Evolutionary conservation across 2,113 vertebrate genomes (phyloP).

Genomic region (Gavia stellata): DNA sequence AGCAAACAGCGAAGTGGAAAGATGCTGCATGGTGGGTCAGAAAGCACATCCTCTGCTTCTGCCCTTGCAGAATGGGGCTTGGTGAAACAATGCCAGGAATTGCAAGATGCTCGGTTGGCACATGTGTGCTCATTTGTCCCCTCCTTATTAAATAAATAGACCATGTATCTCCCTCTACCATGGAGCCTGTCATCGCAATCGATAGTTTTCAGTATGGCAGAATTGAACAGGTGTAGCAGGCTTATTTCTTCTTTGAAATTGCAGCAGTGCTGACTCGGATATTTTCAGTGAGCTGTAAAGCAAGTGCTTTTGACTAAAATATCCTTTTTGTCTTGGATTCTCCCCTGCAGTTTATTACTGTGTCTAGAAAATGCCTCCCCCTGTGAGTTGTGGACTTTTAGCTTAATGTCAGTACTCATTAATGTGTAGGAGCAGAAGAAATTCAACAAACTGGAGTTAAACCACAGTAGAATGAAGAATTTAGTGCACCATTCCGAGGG

Average conservation of each 20-base stretch:
- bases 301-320: conserved; percentile 24
- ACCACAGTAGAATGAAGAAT: background rate
- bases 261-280: conserved; percentile 20
- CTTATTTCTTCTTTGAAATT: conserved; percentile 17
- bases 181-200: background rate
- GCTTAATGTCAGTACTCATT: conserved; percentile 50
- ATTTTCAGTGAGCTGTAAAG: conserved; percentile 13
- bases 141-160: conserved; percentile 18
- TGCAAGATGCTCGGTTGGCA: background rate
- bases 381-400: conserved; percentile 17
- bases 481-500: background rate
- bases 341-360: conserved; percentile 33
- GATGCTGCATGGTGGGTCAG: background rate
- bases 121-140: background rate
- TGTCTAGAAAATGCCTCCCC: conserved; percentile 16
- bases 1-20: background rate
- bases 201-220: background rate
- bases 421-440: background rate
- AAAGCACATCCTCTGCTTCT: background rate
- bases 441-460: background rate
- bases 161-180: background rate
- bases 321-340: conserved; percentile 38
- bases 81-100: background rate
- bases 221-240: conserved; percentile 5
- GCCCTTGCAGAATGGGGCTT: background rate